Percentiles rank a stretch among this genome's conserved stretches.
Conservation (phyloP, 2,797 vertebrate genomes). For the Eulemur albifrons region DNA sequence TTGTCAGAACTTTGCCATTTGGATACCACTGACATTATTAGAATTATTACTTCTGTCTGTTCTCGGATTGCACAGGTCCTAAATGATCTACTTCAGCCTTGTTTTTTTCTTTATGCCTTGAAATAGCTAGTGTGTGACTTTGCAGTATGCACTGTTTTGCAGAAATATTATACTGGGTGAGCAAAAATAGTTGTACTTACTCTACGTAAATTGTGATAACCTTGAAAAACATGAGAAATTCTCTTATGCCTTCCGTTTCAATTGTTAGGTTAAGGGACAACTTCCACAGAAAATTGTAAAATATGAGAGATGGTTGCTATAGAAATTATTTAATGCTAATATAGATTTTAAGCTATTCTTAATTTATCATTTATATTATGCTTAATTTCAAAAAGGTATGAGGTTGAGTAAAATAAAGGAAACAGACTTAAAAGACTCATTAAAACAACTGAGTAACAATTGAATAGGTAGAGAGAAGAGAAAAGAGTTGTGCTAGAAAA, state of each 20-base stretch:
- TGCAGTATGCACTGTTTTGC: not conserved
- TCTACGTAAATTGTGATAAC: not conserved
- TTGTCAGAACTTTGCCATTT: not conserved
- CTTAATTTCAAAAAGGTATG: not conserved
- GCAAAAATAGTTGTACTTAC: not conserved
- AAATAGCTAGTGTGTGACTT: not conserved
- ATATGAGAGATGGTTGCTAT: not conserved
- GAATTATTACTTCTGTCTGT: not conserved
- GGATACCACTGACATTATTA: not conserved
- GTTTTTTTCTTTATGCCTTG: not conserved
- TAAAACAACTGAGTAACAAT: not conserved
- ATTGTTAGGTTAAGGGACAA: not conserved
- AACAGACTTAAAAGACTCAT: not conserved
- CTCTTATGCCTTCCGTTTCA: not conserved
- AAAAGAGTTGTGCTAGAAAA: not conserved
- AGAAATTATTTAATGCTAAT: not conserved
- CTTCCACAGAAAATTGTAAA: not conserved
- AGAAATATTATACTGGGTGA: not conserved
- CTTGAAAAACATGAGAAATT: not conserved
- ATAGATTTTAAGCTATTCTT: not conserved
- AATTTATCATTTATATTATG: constrained; percentile 6
- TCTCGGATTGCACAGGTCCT: not conserved
- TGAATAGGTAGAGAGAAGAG: not conserved
- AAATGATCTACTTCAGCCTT: not conserved
- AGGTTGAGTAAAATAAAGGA: not conserved